phyloP scores from a whole-genome alignment of 37 sponge, comb jelly and placozoan genomes.

The Dysidea cf. avara region DNA sequence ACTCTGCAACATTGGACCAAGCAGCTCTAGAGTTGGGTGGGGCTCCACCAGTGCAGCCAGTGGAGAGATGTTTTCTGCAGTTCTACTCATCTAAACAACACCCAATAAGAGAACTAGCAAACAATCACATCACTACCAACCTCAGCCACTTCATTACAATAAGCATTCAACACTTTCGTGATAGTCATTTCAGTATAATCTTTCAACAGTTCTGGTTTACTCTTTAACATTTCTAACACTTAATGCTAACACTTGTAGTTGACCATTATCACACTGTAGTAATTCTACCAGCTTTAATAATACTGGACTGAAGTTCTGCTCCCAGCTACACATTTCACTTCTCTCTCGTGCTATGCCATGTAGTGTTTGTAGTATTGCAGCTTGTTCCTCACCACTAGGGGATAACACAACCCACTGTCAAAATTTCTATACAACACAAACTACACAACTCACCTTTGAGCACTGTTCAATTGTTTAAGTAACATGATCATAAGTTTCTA shows the following conservation, averaged over 20 bases:
- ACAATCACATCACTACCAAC: slow-evolving; percentile 23
- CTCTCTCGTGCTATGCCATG: slow-evolving; percentile 36
- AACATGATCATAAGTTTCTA: slow-evolving; percentile 44
- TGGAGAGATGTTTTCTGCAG: slow-evolving; percentile 67
- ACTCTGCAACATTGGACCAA: slow-evolving; percentile 50
- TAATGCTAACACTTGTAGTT: slow-evolving; percentile 29
- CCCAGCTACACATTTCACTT: slow-evolving; percentile 64
- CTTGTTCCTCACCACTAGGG: slow-evolving; percentile 29
- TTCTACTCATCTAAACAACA: slow-evolving; percentile 53
- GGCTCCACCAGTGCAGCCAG: slow-evolving; percentile 59
- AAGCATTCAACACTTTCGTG: slow-evolving; percentile 51
- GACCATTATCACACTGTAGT: slow-evolving; percentile 21
- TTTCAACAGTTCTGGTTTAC: slow-evolving; percentile 20
- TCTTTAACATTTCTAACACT: slow-evolving; percentile 67
- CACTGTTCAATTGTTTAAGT: slow-evolving; percentile 25
- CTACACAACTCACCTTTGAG: slow-evolving; percentile 9
- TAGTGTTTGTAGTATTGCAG: slow-evolving; percentile 44
- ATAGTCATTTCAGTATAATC: slow-evolving; percentile 60
- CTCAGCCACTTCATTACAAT: slow-evolving; percentile 37
- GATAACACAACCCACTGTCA: no score
- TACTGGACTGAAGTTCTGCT: slow-evolving; percentile 40
- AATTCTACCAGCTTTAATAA: slow-evolving; percentile 15
- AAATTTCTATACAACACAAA: no score
- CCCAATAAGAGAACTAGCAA: slow-evolving; percentile 1
- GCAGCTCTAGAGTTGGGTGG: slow-evolving; percentile 31